Evolutionary conservation across 2,113 vertebrate species (phyloP).

Genomic region (Odobenus rosmarus): DNA sequence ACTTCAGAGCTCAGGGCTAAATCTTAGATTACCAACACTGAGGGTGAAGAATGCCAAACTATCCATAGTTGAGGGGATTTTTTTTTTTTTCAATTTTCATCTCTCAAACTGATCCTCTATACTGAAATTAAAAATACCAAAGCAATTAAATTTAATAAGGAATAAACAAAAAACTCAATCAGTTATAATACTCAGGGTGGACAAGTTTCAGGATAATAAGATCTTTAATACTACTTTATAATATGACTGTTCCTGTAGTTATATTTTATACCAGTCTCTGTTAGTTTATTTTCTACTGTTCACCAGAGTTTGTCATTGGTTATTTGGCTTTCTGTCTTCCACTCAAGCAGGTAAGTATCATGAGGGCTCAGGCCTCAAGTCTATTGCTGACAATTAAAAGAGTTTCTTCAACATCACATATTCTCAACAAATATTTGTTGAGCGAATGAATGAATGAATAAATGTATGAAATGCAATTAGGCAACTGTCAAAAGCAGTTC

Average conservation of each 20-base stretch:
- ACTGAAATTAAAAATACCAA: slow-evolving; percentile 44
- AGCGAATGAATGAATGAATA: not conserved
- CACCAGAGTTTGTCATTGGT: not conserved
- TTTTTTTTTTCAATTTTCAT: not conserved
- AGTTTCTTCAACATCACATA: not conserved
- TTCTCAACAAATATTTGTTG: not conserved
- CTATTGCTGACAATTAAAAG: not conserved
- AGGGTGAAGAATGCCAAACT: not conserved
- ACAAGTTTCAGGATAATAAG: not conserved
- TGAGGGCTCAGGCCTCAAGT: not conserved
- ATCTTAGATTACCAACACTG: slow-evolving; percentile 48
- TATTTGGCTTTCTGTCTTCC: not conserved
- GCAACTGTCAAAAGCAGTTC: not conserved
- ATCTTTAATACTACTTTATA: not conserved
- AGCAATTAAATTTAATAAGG: slow-evolving; percentile 33
- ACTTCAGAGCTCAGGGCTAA: slow-evolving; percentile 31
- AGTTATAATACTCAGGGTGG: slow-evolving; percentile 1
- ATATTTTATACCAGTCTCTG: slow-evolving; percentile 3
- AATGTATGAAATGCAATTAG: not conserved
- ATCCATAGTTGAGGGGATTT: not conserved
- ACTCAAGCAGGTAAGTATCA: not conserved
- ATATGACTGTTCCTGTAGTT: not conserved
- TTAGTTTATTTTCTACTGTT: slow-evolving; percentile 18
- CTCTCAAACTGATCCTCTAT: not conserved
- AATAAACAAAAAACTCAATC: slow-evolving; percentile 24